Evolutionary conservation across 2,113 vertebrate species (phyloP), one percentile per base, ranked within the genome.

Genomic region (Isurus oxyrinchus): DNA sequence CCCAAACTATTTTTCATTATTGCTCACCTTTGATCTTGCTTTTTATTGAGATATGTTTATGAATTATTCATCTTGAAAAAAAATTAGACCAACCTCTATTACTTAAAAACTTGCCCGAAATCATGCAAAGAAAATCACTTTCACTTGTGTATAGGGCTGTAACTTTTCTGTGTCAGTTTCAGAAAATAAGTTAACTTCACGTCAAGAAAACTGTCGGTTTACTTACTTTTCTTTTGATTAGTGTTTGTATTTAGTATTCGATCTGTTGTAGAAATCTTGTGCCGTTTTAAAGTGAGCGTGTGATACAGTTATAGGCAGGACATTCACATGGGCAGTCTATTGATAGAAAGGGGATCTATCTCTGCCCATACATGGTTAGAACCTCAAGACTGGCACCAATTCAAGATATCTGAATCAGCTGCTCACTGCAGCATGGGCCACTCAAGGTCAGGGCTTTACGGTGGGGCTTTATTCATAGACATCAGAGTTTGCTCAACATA

Each of bases 241-340:
- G 63, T 69, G 11, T 95, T 95, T 95, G 94, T 69, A 49, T 95
- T 95, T 53, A 95, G 94, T 95, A 49, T 69, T 95, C 94, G 67
- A 63, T 72, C 94, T 72, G 59, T 94, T 94, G 94, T 25, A 95
- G 94, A 95, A 95, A 95, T 72, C 94, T 95, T 95, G 94, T 95
- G 94, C 94, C 66, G 94, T 31, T 49, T 72, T 67, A 95, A 23
- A 95, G 40, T 55, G 61, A 95, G 94, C 11, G 94, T 72, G 40
- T 69, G 94, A 72, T 49, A 72, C 94, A 95, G 94, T 95, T 95
- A 95, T 95, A 95, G 94, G 94, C 23, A 67, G 63, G 66, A 72
- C 21, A 93, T 61, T 35, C 90, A 93, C 90, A 93, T 63, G 90
- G 57, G 57, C 31, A 63, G 59, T 61, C 90, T 93, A 93, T 93